A percentile compares a stretch with the other conserved stretches of the same genome.
phyloP scores from a whole-genome alignment of 2,113 vertebrate species.

The Menidia beryllina region DNA sequence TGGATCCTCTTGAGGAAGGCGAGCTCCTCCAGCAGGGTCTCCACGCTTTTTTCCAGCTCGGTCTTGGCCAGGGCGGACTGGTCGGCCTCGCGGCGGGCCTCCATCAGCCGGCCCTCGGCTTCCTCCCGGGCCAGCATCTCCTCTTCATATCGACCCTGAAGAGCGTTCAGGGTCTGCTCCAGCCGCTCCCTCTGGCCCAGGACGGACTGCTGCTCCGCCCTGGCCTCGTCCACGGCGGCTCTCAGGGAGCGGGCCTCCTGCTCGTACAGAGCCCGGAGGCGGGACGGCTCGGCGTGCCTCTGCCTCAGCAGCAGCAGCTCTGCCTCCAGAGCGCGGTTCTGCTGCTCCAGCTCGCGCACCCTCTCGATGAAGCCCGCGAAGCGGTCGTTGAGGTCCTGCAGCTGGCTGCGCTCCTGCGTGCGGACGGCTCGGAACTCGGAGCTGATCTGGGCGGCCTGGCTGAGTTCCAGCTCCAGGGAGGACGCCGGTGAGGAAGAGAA shows the following conservation, averaged over 20 bases:
- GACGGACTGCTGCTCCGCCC: slow-evolving; percentile 76
- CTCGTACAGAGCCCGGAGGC: slow-evolving; percentile 73
- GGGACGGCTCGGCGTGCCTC: slow-evolving; percentile 89
- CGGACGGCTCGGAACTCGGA: slow-evolving; percentile 73
- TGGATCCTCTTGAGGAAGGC: slow-evolving; percentile 79
- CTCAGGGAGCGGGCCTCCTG: slow-evolving; percentile 78
- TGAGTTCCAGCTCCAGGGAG: slow-evolving; percentile 76
- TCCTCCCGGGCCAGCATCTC: slow-evolving; percentile 77
- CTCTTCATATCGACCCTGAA: slow-evolving; percentile 71
- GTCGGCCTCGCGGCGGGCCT: slow-evolving; percentile 77
- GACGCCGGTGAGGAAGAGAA: slow-evolving; percentile 62
- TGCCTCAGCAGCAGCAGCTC: slow-evolving; percentile 76
- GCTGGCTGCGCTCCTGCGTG: slow-evolving; percentile 78
- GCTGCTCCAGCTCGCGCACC: slow-evolving; percentile 83
- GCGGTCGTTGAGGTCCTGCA: slow-evolving; percentile 83
- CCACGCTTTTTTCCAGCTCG: slow-evolving; percentile 76
- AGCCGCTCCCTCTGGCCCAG: slow-evolving; percentile 77
- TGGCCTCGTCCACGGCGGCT: slow-evolving; percentile 81
- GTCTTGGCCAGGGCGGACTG: slow-evolving; percentile 73
- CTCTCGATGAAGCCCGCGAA: slow-evolving; percentile 85
- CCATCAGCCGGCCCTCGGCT: slow-evolving; percentile 79
- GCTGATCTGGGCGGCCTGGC: slow-evolving; percentile 77
- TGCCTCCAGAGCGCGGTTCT: slow-evolving; percentile 69
- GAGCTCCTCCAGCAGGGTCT: slow-evolving; percentile 70
- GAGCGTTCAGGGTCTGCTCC: slow-evolving; percentile 69